Evolutionary conservation across 2,113 vertebrate genomes (phyloP).

Genomic region (Orientallactaga bullata): DNA sequence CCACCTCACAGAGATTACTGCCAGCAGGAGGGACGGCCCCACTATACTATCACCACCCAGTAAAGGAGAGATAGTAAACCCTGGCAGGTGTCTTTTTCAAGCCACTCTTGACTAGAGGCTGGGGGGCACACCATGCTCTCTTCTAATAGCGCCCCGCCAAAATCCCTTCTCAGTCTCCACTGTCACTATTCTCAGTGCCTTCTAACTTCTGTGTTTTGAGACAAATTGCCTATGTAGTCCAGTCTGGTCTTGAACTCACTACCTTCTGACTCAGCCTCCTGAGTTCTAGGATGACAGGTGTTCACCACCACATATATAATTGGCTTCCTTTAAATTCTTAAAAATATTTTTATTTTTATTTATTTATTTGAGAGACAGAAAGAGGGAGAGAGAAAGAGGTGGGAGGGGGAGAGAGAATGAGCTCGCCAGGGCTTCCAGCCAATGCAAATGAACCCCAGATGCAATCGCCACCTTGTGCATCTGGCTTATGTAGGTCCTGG

Average conservation of each 20-base stretch:
- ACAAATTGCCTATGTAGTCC: background rate
- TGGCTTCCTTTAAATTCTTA: background rate
- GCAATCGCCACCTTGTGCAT: too few relatives aligned
- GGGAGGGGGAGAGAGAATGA: too few relatives aligned
- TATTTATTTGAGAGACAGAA: too few relatives aligned
- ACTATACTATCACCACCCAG: background rate
- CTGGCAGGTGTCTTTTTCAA: background rate
- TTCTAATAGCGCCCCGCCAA: background rate
- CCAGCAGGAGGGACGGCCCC: background rate
- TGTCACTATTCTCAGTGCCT: background rate
- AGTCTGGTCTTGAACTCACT: background rate
- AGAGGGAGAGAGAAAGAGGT: too few relatives aligned
- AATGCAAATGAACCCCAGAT: too few relatives aligned
- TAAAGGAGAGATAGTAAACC: background rate
- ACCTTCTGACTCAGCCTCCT: background rate
- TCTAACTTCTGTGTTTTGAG: background rate
- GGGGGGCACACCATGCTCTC: background rate
- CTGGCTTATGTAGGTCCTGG: too few relatives aligned
- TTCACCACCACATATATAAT: background rate
- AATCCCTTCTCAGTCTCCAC: background rate
- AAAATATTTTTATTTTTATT: too few relatives aligned
- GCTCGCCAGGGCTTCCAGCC: too few relatives aligned
- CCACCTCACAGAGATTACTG: background rate
- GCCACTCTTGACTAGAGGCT: background rate
- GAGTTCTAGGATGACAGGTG: background rate